Evolutionary conservation across 2,888 invertebrate genomes (phyloP).

Genomic region (Tachina fera): DNA sequence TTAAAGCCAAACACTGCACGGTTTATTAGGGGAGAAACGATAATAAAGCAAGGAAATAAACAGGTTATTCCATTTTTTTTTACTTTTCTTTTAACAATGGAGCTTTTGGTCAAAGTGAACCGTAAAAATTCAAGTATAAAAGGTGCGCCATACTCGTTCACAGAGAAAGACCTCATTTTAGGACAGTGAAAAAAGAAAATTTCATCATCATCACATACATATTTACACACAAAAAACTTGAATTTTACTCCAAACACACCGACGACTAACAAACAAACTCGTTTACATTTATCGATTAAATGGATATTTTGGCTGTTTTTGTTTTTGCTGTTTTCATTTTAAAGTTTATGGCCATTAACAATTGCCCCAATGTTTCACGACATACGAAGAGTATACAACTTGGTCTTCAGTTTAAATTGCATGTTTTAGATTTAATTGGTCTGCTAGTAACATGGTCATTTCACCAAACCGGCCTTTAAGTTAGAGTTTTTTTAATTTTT

Average conservation of each 20-base stretch:
- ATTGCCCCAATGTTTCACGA: conserved; percentile 28
- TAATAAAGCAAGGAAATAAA: conserved; percentile 35
- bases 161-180: conserved; percentile 56
- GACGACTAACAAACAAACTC: conserved; percentile 3
- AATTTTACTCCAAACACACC: conserved; percentile 22
- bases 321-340: conserved; percentile 7
- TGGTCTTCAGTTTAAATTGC: conserved; percentile 44
- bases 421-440: conserved; percentile 59
- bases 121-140: conserved; percentile 52
- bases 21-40: conserved; percentile 7
- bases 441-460: conserved; percentile 27
- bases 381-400: neutral
- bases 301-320: conserved; percentile 28
- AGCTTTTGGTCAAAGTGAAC: conserved; percentile 43
- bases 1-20: conserved; percentile 33
- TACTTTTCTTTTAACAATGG: conserved; percentile 11
- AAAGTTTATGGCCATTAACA: conserved; percentile 58
- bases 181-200: conserved; percentile 57
- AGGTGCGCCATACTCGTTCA: conserved; percentile 51
- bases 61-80: conserved; percentile 40
- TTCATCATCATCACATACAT: conserved; percentile 47
- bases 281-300: conserved; percentile 51
- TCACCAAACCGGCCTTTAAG: conserved; percentile 45
- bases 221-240: conserved; percentile 23
- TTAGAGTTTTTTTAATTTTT: conserved; percentile 11